Conservation (phyloP, 1,140 invertebrate species). For the Drosophila kikkawai region DNA sequence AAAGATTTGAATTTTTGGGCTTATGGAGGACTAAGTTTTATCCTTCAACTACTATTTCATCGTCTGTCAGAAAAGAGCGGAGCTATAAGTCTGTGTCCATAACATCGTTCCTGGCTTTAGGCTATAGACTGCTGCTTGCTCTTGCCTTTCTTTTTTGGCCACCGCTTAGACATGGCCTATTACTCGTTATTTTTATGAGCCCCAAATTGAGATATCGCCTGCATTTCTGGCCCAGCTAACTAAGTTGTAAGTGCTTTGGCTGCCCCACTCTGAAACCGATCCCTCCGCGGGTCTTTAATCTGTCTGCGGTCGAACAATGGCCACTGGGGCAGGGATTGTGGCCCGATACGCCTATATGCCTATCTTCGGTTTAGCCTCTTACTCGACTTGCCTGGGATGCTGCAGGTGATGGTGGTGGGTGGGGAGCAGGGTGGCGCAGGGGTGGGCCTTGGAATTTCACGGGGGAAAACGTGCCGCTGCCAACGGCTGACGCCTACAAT, state of each 20-base stretch:
- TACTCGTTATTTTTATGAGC: conserved; percentile 61
- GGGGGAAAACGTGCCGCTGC: conserved; percentile 76
- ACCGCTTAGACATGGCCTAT: conserved; percentile 33
- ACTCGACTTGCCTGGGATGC: conserved; percentile 24
- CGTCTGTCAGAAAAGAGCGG: background rate
- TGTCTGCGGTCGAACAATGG: conserved; percentile 37
- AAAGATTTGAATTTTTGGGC: no score
- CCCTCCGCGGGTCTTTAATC: conserved; percentile 35
- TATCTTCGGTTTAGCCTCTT: conserved; percentile 50
- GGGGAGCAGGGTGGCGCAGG: conserved; percentile 5
- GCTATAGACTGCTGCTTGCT: background rate
- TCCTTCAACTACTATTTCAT: background rate
- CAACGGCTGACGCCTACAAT: conserved; percentile 61
- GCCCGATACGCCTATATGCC: conserved; percentile 41
- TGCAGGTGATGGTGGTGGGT: conserved; percentile 8
- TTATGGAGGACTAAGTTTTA: background rate
- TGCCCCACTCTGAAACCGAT: conserved; percentile 21
- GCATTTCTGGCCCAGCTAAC: conserved; percentile 49
- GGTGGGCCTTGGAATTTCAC: conserved; percentile 65
- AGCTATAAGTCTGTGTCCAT: conserved; percentile 3
- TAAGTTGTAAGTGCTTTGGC: conserved; percentile 65
- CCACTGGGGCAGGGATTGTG: conserved; percentile 17
- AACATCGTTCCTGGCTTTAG: background rate
- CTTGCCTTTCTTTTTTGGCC: conserved; percentile 6
- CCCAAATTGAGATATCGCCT: conserved; percentile 77